These are phyloP conservation scores for Ptilorrhoa leucosticta DNA, from an alignment of 2,113 vertebrate species.

Conservation along the genomic window DNA sequence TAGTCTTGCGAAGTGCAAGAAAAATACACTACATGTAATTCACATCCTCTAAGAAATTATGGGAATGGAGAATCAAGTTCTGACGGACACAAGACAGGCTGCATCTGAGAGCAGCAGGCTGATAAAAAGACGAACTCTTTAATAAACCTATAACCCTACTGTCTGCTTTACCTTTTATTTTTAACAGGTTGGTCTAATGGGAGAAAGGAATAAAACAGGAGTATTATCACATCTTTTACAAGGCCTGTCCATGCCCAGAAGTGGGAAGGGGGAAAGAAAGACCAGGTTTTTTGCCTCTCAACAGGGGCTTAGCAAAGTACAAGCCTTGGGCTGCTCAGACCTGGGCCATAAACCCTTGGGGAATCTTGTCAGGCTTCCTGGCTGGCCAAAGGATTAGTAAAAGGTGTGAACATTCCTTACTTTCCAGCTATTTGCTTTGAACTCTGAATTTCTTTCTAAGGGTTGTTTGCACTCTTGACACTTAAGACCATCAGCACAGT, in stretches of 20 bases:
- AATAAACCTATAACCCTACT: not conserved
- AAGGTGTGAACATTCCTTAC: not conserved
- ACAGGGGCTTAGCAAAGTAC: not conserved
- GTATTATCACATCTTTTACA: not conserved
- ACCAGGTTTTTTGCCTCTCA: not conserved
- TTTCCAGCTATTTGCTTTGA: not conserved
- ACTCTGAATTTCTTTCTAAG: not conserved
- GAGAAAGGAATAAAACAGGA: not conserved
- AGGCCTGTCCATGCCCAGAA: not conserved
- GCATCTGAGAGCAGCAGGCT: not conserved
- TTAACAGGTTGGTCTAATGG: not conserved
- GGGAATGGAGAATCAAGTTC: not conserved
- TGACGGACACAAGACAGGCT: not conserved
- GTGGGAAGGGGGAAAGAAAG: not conserved
- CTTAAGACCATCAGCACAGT: not conserved
- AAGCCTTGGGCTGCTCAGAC: not conserved
- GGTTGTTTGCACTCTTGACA: not conserved
- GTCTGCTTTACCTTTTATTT: not conserved
- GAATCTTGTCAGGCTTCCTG: not conserved
- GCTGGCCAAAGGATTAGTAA: not conserved
- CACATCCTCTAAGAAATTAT: not conserved
- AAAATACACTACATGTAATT: not conserved
- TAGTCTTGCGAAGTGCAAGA: not conserved
- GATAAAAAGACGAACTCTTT: not conserved
- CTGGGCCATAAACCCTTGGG: not conserved